Conservation (phyloP, 1,140 invertebrate species). For the Mylabris phalerata region DNA sequence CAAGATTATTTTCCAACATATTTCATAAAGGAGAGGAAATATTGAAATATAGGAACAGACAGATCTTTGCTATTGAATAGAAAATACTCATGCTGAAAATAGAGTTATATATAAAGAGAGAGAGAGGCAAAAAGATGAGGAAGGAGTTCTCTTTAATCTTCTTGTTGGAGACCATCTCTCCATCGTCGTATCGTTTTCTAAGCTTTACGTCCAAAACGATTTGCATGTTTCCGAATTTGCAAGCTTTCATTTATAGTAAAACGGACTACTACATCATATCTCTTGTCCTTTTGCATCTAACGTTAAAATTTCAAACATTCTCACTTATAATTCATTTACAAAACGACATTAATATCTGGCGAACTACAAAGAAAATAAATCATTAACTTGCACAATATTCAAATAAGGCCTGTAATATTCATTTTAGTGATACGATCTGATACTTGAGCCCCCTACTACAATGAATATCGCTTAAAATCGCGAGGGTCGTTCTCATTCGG, state of each 20-base stretch:
- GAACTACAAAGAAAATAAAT: too few species aligned
- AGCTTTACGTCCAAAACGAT: slow-evolving; percentile 5
- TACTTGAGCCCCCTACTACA: too few species aligned
- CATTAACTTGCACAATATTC: too few species aligned
- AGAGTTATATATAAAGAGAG: slow-evolving; percentile 15
- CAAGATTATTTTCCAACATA: slow-evolving; percentile 4
- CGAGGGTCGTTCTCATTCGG: too few species aligned
- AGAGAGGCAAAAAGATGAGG: background rate
- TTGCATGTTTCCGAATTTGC: slow-evolving; percentile 14
- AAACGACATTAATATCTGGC: too few species aligned
- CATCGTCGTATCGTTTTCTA: slow-evolving; percentile 1
- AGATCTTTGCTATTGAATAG: slow-evolving; percentile 15
- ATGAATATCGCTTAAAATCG: too few species aligned
- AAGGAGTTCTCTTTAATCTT: slow-evolving; percentile 23
- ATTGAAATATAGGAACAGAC: background rate
- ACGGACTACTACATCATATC: too few species aligned
- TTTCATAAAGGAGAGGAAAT: background rate
- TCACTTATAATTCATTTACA: too few species aligned
- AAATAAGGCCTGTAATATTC: too few species aligned
- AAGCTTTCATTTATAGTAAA: background rate
- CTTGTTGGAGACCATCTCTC: slow-evolving; percentile 17
- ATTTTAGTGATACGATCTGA: too few species aligned
- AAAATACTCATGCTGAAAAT: slow-evolving; percentile 29
- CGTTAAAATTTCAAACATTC: too few species aligned
- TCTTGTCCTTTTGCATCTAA: too few species aligned